Base-by-base conservation (phyloP, 2,888 invertebrate genomes). In the Stegophylla sp. region DNA sequence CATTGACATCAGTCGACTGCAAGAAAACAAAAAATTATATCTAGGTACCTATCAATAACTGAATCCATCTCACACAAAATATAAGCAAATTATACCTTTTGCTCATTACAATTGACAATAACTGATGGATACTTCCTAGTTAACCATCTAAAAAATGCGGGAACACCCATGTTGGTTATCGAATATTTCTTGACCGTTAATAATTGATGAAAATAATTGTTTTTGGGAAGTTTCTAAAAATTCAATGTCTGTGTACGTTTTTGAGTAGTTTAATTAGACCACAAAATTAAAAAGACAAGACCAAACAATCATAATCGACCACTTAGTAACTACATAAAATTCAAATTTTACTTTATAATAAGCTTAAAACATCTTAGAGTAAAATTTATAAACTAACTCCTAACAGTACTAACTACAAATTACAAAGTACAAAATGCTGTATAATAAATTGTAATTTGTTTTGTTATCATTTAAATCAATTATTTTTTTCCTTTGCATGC, bases 121-220 rank as follows among this genome's bases (percentile, higher is more conserved):
- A 83, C 83, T 10, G 97, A 98, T 43, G 98, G 98, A 89, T 98
- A 99, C 84, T 98, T 90, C 87, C 98, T 98, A 86, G 96, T 96
- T 83, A 98, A 95, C 89, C 97, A 98, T 85, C 97, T 91, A 87
- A 97, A 98, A 89, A 98, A 98, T 88, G 98, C 98, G 17, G 98
- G 98, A 82, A 98, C 96, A 85, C 98, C 98, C 98, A 98, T 98
- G 41, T 20, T 74, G 23, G 13, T 59, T 28, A 23, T 28, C 74
- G 4, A 9, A 28, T n/a, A 4, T 53, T 61, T 72, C 5, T 15
- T n/a, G 3, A 45, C 3, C 43, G 26, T 43, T n/a, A 51, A 10
- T 51, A 9, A 26, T n/a, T n/a, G n/a, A n/a, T n/a, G n/a, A n/a
- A n/a, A n/a, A n/a, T n/a, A 64, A 43, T n/a, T 45, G 34, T 34